Evolutionary conservation across 2,113 vertebrate genomes (phyloP).

Genomic region (Promerops cafer): DNA sequence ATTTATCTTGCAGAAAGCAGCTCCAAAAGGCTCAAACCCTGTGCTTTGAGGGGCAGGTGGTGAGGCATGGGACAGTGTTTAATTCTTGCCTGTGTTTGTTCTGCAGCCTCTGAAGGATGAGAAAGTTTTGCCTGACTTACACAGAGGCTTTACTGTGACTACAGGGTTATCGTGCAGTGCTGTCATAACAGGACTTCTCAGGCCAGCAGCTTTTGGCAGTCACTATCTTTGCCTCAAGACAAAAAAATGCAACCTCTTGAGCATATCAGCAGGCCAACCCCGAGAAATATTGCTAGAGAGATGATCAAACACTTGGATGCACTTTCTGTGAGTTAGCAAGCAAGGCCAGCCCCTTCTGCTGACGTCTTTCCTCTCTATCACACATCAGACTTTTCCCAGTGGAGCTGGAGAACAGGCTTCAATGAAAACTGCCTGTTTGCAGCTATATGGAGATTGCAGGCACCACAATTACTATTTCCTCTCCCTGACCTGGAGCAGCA

Average conservation of each 20-base stretch:
- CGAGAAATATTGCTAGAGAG: not conserved
- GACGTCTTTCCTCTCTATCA: conserved; percentile 67
- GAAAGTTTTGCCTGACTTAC: not conserved
- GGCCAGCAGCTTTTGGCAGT: not conserved
- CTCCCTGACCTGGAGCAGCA: conserved; percentile 23
- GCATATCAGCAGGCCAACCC: not conserved
- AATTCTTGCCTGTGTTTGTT: not conserved
- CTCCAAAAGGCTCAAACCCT: not conserved
- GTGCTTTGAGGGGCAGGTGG: not conserved
- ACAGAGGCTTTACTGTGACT: not conserved
- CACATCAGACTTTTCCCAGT: conserved; percentile 67
- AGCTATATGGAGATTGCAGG: conserved; percentile 42
- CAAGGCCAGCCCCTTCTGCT: conserved; percentile 67
- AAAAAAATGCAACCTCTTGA: not conserved
- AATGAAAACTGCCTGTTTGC: conserved; percentile 65
- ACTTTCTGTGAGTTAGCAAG: conserved; percentile 57
- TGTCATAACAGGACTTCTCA: not conserved
- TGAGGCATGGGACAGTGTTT: not conserved
- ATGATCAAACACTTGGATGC: conserved; percentile 19
- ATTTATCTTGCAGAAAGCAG: not conserved
- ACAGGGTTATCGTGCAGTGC: not conserved
- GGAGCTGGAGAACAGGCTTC: conserved; percentile 61
- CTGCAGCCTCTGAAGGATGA: not conserved
- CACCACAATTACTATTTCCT: conserved; percentile 11
- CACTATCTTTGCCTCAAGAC: not conserved